Evolutionary conservation across 2,113 vertebrate genomes (phyloP), one percentile per base, ranked within the genome.

Genomic region (Calidris pugnax): DNA sequence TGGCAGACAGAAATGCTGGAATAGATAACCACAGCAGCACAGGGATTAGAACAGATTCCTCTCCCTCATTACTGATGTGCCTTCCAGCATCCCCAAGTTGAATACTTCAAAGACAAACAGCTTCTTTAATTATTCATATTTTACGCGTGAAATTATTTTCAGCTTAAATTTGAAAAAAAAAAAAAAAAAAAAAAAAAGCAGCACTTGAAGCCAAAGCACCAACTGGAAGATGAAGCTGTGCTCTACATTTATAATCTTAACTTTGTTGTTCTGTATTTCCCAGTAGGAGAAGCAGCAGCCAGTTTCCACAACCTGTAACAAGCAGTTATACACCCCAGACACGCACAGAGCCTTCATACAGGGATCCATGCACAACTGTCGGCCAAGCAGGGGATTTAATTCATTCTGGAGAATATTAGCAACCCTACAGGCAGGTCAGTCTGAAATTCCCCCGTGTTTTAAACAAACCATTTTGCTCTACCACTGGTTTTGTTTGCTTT

Each of bases 61-160:
- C 81, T 85, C 45, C 39, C 80, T 92, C 6, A 3, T 90, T 92
- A 85, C 47, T 89, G 87, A 93, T 91, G 77, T 78, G 74, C 81
- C 86, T 87, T 89, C 41, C 41, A 90, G 86, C 57, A 89, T 57
- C 41, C 78, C 62, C 87, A 91, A 87, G 85, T 0, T n/a, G 27
- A 82, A 17, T 39, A 91, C 74, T 94, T 97, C 95, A 96, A 94
- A 95, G 89, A 24, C 82, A 90, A 93, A 68, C 35, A 81, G 56
- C 48, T 81, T 73, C 63, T 78, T 95, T 87, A 96, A 92, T 94
- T 95, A 93, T 93, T 94, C 80, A 81, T 76, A 47, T 90, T 88
- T 95, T 62, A 87, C 35, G 90, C 0, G 0, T 43, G 21, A 87
- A 87, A 60, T 66, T 91, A 86, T 92, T 96, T 92, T 89, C 66